Conservation (phyloP, 2,797 vertebrate species). For the Anguilla megastoma region DNA sequence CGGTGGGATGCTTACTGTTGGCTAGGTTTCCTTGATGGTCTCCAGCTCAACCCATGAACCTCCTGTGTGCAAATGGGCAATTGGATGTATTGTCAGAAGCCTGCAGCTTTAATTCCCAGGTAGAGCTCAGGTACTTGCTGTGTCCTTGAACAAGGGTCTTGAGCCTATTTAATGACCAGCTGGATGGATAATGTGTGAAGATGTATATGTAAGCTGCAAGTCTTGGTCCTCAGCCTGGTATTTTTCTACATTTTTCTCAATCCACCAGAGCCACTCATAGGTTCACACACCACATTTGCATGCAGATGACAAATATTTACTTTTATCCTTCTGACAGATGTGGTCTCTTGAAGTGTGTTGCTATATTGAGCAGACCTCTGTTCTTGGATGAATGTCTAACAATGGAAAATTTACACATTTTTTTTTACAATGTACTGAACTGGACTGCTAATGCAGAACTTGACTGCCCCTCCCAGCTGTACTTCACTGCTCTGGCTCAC, state of each 20-base stretch:
- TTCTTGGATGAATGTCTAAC: background rate
- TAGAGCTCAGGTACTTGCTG: background rate
- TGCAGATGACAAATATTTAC: background rate
- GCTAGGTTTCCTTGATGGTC: background rate
- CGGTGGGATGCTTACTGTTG: background rate
- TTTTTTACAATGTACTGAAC: background rate
- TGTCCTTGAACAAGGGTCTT: constrained; percentile 3
- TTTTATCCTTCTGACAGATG: background rate
- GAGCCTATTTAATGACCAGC: background rate
- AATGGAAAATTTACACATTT: background rate
- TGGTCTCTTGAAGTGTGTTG: background rate
- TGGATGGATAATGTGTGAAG: background rate
- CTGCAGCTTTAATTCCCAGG: background rate
- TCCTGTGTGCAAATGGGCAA: background rate
- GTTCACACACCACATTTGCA: background rate
- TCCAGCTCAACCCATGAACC: background rate
- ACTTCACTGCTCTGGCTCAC: background rate
- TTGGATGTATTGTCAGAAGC: background rate
- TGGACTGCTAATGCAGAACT: background rate
- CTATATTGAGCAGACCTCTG: background rate
- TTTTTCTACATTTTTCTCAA: background rate
- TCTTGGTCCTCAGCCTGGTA: background rate
- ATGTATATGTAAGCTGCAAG: background rate
- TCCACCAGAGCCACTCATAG: background rate
- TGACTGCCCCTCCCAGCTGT: background rate